Conservation (phyloP, 2,113 vertebrate genomes). For the Menura novaehollandiae region DNA sequence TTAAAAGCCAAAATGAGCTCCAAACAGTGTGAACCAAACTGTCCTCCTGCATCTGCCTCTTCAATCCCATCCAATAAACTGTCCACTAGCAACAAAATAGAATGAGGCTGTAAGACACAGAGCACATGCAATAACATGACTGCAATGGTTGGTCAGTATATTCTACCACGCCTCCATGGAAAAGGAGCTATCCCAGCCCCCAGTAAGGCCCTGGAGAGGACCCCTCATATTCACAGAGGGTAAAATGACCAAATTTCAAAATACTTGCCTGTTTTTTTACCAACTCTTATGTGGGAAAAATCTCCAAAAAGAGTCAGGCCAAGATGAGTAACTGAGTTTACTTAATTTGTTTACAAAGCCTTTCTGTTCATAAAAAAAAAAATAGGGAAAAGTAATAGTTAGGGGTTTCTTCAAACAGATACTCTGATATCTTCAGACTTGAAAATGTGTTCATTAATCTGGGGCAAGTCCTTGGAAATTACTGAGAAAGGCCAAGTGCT, state of each 20-base stretch:
- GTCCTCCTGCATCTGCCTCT: neutral
- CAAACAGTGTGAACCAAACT: neutral
- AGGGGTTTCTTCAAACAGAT: neutral
- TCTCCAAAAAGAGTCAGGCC: neutral
- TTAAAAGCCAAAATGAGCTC: neutral
- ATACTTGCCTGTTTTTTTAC: neutral
- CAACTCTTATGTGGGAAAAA: neutral
- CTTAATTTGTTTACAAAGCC: neutral
- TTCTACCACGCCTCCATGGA: neutral
- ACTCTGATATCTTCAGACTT: neutral
- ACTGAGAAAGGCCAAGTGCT: neutral
- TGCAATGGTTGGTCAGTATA: neutral
- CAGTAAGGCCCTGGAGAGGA: neutral
- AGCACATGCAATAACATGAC: neutral
- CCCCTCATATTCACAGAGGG: neutral
- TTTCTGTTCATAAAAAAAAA: neutral
- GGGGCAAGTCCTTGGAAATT: neutral
- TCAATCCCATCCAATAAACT: neutral
- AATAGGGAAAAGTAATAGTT: neutral
- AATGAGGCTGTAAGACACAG: neutral
- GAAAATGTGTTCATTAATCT: neutral
- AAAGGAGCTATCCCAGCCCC: neutral
- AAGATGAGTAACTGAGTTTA: neutral
- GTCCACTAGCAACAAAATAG: neutral
- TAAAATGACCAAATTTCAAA: neutral